A percentile compares a stretch with the other conserved stretches of the same genome.
These are phyloP conservation scores for Diceros bicornis DNA, from an alignment of 2,797 vertebrate species.

Conservation along the genomic window DNA sequence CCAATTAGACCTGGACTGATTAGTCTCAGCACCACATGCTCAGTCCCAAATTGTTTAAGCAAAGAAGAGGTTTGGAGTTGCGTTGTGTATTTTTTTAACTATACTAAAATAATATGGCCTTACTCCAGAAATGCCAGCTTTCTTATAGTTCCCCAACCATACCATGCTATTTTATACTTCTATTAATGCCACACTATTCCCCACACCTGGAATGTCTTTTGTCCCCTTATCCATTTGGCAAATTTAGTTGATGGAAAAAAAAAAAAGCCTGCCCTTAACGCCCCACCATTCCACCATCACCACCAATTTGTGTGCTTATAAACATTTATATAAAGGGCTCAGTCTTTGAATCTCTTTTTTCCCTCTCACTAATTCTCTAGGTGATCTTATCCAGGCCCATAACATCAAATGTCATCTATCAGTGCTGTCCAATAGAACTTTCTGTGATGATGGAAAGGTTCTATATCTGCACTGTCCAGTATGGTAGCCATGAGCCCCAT, in stretches of 20 bases:
- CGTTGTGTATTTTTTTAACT: not conserved
- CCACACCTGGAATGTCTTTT: not conserved
- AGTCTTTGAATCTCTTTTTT: not conserved
- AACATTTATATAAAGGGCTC: not conserved
- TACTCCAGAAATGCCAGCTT: constrained; percentile 67
- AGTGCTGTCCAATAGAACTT: not conserved
- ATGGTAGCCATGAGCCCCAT: not conserved
- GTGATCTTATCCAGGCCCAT: not conserved
- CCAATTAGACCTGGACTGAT: constrained; percentile 75
- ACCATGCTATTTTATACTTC: constrained; percentile 32
- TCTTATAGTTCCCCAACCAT: constrained; percentile 40
- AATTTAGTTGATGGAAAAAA: constrained; percentile 2
- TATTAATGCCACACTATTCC: not conserved
- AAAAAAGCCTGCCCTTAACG: not conserved
- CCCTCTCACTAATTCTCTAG: not conserved
- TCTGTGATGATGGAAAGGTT: not conserved
- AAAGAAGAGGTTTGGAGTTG: constrained; percentile 54
- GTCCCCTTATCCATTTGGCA: constrained; percentile 8
- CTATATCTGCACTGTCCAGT: not conserved
- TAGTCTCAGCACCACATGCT: constrained; percentile 37
- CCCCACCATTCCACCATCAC: not conserved
- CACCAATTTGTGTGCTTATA: not conserved
- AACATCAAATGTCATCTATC: not conserved
- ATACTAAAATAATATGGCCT: constrained; percentile 69
- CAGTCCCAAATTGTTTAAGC: constrained; percentile 57